Evolutionary conservation across 2,888 invertebrate genomes (phyloP), one percentile per base, ranked within the genome.

Genomic region (Tachina fera): DNA sequence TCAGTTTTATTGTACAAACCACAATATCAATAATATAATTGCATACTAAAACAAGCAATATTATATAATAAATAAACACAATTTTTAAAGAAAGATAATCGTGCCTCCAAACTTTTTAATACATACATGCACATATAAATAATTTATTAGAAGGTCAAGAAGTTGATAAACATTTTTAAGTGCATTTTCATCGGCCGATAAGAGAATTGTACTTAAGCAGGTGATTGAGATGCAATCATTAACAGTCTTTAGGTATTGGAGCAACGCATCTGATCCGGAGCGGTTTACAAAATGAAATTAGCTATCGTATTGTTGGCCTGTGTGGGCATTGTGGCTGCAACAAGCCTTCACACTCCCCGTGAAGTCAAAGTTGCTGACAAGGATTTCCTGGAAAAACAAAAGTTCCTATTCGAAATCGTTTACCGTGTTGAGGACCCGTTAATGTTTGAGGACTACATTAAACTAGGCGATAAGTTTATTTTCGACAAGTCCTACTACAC

Each of bases 381-480:
- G 74, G 58, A 16, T 0, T 31, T 31, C 31, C 6, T 31, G 31
- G 6, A 31, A 31, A 31, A 31, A 31, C 31, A 31, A 31, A 31
- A 31, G 31, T 31, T 31, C 31, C 6, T 31, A 31, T 90, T 88
- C 79, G 82, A 91, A 86, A 89, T 91, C 41, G 86, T 90, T 19
- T 88, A 89, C 77, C 88, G 88, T 22, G 51, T 89, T 31, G 31
- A 31, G 31, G 31, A 31, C 31, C 31, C 31, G 1, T 31, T 31
- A 6, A 31, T 31, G 31, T 90, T 91, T 87, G 90, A 90, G 70
- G 89, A 91, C 68, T 89, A 81, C 61, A 90, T 91, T 80, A 90
- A 91, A 65, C 9, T 77, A 65, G 94, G 94, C 67, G 93, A 39
- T 53, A 92, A 93, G 16, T 95, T 94, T 92, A 89, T 93, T 79